Evolutionary conservation across 2,797 vertebrate species (phyloP).

Genomic region (Ispidina picta): DNA sequence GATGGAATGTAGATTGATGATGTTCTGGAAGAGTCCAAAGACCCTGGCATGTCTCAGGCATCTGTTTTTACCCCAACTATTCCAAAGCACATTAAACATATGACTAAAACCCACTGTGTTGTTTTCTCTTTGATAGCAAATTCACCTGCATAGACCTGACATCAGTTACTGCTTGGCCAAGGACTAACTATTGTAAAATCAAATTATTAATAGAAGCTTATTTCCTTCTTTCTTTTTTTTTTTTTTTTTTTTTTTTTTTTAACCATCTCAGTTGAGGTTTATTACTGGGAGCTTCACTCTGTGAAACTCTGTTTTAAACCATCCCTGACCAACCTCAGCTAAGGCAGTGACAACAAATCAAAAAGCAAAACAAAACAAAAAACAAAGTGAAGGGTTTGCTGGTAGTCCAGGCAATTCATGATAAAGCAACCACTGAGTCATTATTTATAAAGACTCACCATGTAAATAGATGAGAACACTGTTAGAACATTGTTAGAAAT

Average conservation of each 20-base stretch:
- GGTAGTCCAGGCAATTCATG: neutral
- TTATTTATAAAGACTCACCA: conserved; percentile 39
- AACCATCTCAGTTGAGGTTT: neutral
- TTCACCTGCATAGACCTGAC: neutral
- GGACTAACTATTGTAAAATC: neutral
- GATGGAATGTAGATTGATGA: neutral
- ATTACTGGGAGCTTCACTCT: neutral
- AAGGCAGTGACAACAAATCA: neutral
- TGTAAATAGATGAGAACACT: conserved; percentile 46
- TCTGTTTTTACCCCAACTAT: neutral
- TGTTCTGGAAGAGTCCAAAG: neutral
- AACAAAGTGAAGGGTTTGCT: neutral
- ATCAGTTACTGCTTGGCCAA: neutral
- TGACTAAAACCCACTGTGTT: neutral
- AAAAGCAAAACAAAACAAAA: neutral
- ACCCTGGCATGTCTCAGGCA: neutral
- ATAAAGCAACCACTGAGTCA: conserved; percentile 27
- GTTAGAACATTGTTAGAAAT: neutral
- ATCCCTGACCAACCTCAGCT: neutral
- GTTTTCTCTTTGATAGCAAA: neutral
- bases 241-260: neutral
- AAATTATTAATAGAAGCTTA: neutral
- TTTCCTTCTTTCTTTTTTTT: neutral
- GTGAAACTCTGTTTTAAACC: neutral
- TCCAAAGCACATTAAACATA: neutral